phyloP scores from a whole-genome alignment of 2,113 vertebrate genomes.

The Zapornia atra region DNA sequence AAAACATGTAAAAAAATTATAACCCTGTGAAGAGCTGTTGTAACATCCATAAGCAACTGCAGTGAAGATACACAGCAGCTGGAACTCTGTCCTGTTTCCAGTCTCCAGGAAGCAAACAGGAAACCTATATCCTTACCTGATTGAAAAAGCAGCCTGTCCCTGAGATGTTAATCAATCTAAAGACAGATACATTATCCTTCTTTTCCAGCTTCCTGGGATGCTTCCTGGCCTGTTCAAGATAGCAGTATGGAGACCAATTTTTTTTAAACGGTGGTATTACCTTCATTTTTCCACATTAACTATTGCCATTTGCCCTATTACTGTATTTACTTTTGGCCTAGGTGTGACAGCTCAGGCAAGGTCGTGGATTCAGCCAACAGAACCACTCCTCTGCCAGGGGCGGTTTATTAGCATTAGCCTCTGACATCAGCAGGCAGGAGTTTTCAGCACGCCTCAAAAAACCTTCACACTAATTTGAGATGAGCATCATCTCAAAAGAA shows the following conservation, averaged over 20 bases:
- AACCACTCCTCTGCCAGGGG: neutral
- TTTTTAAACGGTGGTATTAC: neutral
- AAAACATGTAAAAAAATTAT: neutral
- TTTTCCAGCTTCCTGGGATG: slow-evolving; percentile 22
- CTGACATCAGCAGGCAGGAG: neutral
- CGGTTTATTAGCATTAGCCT: neutral
- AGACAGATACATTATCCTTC: neutral
- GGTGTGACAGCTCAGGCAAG: neutral
- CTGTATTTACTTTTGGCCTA: slow-evolving; percentile 5
- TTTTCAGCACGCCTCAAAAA: neutral
- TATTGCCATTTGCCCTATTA: neutral
- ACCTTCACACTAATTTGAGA: neutral
- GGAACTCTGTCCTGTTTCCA: neutral
- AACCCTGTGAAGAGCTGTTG: neutral
- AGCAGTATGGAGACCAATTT: neutral
- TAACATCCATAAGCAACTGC: neutral
- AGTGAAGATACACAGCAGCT: neutral
- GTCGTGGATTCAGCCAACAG: neutral
- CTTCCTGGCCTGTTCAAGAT: slow-evolving; percentile 26
- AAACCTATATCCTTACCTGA: slow-evolving; percentile 51
- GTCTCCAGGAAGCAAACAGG: slow-evolving; percentile 4
- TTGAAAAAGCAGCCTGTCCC: slow-evolving; percentile 16
- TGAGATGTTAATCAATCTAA: neutral
- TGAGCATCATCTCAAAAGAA: neutral
- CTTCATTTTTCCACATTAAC: neutral